A percentile compares a stretch with the other conserved stretches of the same genome.
Conservation (phyloP, 2,113 vertebrate genomes). For the Elephas maximus region DNA sequence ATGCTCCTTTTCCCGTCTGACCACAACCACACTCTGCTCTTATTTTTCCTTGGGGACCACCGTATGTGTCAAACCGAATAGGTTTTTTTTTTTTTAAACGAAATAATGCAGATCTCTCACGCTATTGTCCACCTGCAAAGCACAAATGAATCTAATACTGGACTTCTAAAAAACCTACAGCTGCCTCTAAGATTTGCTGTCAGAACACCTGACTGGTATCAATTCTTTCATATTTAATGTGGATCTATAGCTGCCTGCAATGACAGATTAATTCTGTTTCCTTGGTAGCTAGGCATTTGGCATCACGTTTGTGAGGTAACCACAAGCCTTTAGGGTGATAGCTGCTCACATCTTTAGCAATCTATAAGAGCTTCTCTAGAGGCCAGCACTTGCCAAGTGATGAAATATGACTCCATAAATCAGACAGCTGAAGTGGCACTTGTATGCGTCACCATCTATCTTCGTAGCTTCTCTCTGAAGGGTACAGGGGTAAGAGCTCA, state of each 20-base stretch:
- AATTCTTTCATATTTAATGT: constrained; percentile 86
- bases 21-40: not conserved
- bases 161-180: not conserved
- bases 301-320: constrained; percentile 90
- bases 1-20: not conserved
- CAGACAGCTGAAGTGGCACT: constrained; percentile 92
- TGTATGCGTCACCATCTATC: constrained; percentile 91
- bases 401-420: constrained; percentile 95
- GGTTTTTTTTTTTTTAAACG: constrained; percentile 38
- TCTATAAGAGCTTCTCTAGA: constrained; percentile 91
- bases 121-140: not conserved
- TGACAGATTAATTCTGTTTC: constrained; percentile 94
- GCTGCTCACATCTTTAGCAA: constrained; percentile 90
- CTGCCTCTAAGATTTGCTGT: constrained; percentile 64
- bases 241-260: constrained; percentile 91
- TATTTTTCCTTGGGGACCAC: not conserved
- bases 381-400: constrained; percentile 89
- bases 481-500: constrained; percentile 86
- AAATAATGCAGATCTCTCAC: constrained; percentile 50
- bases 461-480: constrained; percentile 88
- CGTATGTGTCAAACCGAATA: constrained; percentile 53
- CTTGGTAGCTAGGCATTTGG: constrained; percentile 92
- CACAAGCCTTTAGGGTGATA: constrained; percentile 91
- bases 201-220: constrained; percentile 42
- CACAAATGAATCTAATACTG: constrained; percentile 45